phyloP scores from a whole-genome alignment of 2,888 invertebrate species.

The Hydraecia micacea region DNA sequence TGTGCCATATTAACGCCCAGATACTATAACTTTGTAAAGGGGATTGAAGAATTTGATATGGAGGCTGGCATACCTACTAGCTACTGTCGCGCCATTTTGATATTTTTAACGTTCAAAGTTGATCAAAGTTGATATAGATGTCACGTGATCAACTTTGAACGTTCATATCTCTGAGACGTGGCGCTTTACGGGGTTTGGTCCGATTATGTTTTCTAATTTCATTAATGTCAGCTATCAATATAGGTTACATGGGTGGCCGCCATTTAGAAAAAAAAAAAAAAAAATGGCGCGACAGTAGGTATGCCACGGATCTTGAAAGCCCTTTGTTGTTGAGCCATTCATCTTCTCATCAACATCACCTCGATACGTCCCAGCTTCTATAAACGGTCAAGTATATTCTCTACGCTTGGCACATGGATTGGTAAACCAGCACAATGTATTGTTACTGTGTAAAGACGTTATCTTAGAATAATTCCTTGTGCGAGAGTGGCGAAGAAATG shows the following conservation, averaged over 20 bases:
- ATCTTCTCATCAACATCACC: neutral
- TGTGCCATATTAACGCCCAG: too few species aligned
- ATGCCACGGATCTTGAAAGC: too few species aligned
- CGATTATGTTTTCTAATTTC: neutral
- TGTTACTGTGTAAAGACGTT: neutral
- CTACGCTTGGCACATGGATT: neutral
- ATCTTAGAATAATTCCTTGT: neutral
- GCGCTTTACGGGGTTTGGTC: too few species aligned
- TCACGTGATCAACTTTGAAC: neutral
- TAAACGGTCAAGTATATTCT: neutral
- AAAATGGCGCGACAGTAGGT: neutral
- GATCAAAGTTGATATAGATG: neutral
- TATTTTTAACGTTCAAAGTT: neutral
- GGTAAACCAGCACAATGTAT: neutral
- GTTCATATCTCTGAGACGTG: too few species aligned
- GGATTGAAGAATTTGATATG: neutral
- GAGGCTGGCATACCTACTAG: neutral
- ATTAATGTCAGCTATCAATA: neutral
- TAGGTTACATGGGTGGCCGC: neutral
- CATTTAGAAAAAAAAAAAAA: neutral
- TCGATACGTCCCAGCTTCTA: neutral
- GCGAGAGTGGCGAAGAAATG: neutral
- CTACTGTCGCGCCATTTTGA: neutral
- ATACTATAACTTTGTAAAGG: neutral
- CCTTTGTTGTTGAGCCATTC: neutral